Evolutionary conservation across 2,888 invertebrate genomes (phyloP), one percentile per base, ranked within the genome.

Genomic region (Salpingus planirostris): DNA sequence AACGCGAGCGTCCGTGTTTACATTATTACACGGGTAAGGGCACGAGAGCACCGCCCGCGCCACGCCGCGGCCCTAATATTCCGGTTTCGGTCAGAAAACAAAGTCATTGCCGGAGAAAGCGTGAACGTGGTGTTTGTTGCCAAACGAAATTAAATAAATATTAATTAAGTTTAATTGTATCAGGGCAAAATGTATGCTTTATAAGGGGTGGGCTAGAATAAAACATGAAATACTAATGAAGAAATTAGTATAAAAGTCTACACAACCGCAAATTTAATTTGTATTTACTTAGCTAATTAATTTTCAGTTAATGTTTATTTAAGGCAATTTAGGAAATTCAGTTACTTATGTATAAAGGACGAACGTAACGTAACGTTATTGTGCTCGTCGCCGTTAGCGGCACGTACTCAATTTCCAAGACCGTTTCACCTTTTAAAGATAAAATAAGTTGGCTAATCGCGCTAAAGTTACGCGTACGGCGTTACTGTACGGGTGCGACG

Each of bases 221-320:
- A 31, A 15, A 22, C 27, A 27, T 27, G 24, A 28, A 32, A 29
- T 32, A 32, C 34, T 31, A 40, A 42, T 42, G 36, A 42, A 38
- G 45, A 43, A 42, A 43, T 43, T 46, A 40, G 39, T 37, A 42
- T 41, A 32, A 41, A 43, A 36, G 39, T 38, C 36, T 38, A 27
- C 32, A 33, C 34, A 24, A 22, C 38, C 41, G 29, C 36, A 41
- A 46, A 40, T 42, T 43, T 38, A 40, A 40, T 46, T 43, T 40
- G 33, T 42, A 46, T 43, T 42, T 42, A 46, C 42, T 37, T 33
- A 40, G 42, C 30, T 34, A 39, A 38, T 37, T 33, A 37, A 37
- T 32, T 33, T 32, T 26, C 23, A 23, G 29, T 37, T 26, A 31
- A 31, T 31, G 36, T 36, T 36, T 27, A 24, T 28, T 36, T 31